Percentiles rank a stretch among this genome's conserved stretches.
phyloP scores from a whole-genome alignment of 1,140 invertebrate genomes.

The Leptopilina clavipes region DNA sequence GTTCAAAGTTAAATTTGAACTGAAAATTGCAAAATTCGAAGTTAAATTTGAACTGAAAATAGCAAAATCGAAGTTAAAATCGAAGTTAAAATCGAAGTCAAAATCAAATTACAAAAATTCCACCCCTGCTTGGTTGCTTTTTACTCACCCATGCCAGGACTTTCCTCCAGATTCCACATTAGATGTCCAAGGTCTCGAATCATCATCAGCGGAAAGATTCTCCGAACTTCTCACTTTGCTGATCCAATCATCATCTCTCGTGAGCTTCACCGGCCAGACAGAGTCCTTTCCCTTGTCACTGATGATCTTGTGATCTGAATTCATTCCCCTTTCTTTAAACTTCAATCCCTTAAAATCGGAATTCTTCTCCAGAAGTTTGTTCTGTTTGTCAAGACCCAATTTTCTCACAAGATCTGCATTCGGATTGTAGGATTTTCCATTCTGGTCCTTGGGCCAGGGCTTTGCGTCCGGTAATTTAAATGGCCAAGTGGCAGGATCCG shows the following conservation, averaged over 20 bases:
- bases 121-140: too few relatives aligned
- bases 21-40: too few relatives aligned
- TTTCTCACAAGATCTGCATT: conserved; percentile 68
- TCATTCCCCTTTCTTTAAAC: background rate
- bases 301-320: conserved; percentile 35
- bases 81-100: too few relatives aligned
- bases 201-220: conserved; percentile 44
- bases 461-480: conserved; percentile 65
- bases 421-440: conserved; percentile 68
- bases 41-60: too few relatives aligned
- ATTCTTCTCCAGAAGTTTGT: conserved; percentile 39
- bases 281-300: conserved; percentile 21
- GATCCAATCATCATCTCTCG: conserved; percentile 34
- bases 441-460: conserved; percentile 69
- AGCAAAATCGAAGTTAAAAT: too few relatives aligned
- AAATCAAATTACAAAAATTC: too few relatives aligned
- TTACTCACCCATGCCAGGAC: conserved; percentile 51
- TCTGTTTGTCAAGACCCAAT: conserved; percentile 63
- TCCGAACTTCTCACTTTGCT: conserved; percentile 38
- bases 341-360: conserved; percentile 38
- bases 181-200: conserved; percentile 48
- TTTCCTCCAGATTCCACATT: conserved; percentile 49
- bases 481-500: conserved; percentile 69
- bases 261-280: background rate
- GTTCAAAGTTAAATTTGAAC: too few relatives aligned